A percentile compares a stretch with the other conserved stretches of the same genome.
Evolutionary conservation across 1,140 invertebrate genomes (phyloP).

Genomic region (Drosophila parabipectinata): DNA sequence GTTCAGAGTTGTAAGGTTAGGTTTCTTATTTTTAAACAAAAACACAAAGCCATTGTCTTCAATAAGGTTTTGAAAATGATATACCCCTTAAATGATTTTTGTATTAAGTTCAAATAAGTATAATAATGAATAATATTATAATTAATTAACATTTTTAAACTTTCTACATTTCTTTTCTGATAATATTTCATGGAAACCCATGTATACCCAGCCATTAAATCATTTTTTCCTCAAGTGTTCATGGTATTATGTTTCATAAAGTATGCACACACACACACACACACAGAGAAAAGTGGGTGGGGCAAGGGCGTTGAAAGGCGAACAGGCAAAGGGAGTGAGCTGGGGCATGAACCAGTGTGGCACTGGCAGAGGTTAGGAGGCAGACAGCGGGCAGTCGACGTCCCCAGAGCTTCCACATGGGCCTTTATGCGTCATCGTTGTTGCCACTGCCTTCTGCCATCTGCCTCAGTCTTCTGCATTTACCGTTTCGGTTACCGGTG

Average conservation of each 20-base stretch:
- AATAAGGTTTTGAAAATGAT: too few species aligned
- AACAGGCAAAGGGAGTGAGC: not conserved
- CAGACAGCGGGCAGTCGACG: constrained; percentile 35
- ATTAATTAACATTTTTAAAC: too few species aligned
- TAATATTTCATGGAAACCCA: too few species aligned
- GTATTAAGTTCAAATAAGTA: too few species aligned
- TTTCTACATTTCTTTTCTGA: too few species aligned
- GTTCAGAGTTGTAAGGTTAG: too few species aligned
- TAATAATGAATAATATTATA: too few species aligned
- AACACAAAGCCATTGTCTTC: too few species aligned
- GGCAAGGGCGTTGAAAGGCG: not conserved
- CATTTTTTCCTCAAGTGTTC: constrained; percentile 1
- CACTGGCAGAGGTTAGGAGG: constrained; percentile 15
- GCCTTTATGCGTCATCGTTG: constrained; percentile 49
- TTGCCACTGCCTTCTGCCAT: not conserved
- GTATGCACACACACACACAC: constrained; percentile 33
- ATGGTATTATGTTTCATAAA: constrained; percentile 72
- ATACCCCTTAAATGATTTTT: too few species aligned
- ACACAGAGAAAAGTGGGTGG: not conserved
- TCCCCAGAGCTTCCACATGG: constrained; percentile 49
- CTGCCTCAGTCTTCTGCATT: constrained; percentile 2
- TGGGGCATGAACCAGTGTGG: not conserved
- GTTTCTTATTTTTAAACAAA: too few species aligned
- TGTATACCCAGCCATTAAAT: not conserved
- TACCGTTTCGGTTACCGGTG: constrained; percentile 25